A percentile compares a stretch with the other conserved stretches of the same genome.
Evolutionary conservation across 2,888 invertebrate species (phyloP).

Genomic region (Apodemia zela): DNA sequence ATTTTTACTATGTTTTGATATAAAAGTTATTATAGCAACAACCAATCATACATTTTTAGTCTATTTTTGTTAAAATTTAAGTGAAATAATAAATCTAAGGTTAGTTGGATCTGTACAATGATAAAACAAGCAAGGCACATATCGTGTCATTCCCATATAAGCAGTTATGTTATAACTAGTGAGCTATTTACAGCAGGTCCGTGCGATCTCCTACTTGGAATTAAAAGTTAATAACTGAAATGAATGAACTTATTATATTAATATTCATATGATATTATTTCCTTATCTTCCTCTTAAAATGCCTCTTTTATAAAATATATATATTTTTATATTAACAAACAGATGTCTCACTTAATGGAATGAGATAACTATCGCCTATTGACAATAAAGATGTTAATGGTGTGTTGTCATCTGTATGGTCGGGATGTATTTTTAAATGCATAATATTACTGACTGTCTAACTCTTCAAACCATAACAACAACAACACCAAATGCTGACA

Average conservation of each 20-base stretch:
- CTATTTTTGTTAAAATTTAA: neutral
- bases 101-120: conserved; percentile 1
- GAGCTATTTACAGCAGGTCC: conserved; percentile 32
- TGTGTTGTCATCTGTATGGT: neutral
- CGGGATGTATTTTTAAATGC: neutral
- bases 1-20: too few relatives aligned
- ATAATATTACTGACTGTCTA: too few relatives aligned
- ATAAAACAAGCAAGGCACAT: neutral
- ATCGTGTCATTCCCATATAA: neutral
- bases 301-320: too few relatives aligned
- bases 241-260: neutral
- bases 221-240: neutral
- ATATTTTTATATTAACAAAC: too few relatives aligned
- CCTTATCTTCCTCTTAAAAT: too few relatives aligned
- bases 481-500: too few relatives aligned
- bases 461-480: too few relatives aligned
- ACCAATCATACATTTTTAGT: neutral
- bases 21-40: neutral
- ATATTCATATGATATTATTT: too few relatives aligned
- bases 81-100: neutral
- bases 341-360: too few relatives aligned
- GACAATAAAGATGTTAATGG: neutral
- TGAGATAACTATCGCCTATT: neutral
- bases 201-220: conserved; percentile 23
- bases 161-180: conserved; percentile 16